Conservation (phyloP, 2,888 invertebrate species). For the Alitta virens region DNA sequence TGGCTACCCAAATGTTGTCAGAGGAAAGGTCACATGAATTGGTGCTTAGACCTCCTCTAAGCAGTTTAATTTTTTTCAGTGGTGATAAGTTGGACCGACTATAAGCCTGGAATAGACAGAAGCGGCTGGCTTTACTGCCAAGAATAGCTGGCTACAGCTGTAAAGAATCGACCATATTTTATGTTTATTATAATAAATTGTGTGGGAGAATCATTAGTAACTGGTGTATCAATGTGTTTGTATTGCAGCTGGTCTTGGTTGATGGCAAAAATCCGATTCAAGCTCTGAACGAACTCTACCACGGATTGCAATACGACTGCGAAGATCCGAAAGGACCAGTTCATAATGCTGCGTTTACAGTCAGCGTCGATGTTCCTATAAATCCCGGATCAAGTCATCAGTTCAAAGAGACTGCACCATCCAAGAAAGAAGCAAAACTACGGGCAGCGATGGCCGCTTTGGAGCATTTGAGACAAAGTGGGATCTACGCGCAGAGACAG, state of each 20-base stretch:
- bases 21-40: no score
- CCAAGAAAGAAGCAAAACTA: conserved; percentile 16
- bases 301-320: conserved; percentile 13
- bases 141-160: no score
- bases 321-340: neutral
- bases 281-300: conserved; percentile 17
- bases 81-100: no score
- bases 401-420: neutral
- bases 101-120: no score
- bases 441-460: conserved; percentile 7
- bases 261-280: conserved; percentile 17
- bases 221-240: no score
- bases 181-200: no score
- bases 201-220: no score
- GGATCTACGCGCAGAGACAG: neutral
- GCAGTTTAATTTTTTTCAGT: no score
- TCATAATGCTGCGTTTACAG: conserved; percentile 4
- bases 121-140: no score
- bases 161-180: no score
- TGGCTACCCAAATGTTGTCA: no score
- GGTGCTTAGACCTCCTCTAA: no score
- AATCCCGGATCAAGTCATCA: neutral
- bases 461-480: neutral
- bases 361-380: neutral
- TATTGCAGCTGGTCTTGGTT: neutral